phyloP scores from a whole-genome alignment of 2,113 vertebrate species.

The Thunnus thynnus region DNA sequence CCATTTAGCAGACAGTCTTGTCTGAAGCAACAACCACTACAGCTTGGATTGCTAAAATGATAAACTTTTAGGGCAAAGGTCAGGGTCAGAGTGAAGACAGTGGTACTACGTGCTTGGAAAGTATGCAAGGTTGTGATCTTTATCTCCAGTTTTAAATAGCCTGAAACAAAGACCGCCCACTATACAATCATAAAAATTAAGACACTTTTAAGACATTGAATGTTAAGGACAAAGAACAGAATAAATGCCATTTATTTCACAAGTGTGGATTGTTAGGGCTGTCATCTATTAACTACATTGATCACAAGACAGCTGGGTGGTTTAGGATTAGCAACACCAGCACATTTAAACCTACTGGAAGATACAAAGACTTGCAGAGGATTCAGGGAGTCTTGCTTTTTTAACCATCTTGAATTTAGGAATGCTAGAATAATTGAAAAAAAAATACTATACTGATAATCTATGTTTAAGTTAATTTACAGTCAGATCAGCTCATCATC shows the following conservation, averaged over 20 bases:
- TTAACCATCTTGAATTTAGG: neutral
- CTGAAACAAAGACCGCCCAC: neutral
- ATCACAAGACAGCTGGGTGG: slow-evolving; percentile 15
- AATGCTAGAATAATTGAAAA: neutral
- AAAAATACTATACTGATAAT: no score
- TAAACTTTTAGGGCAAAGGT: slow-evolving; percentile 16
- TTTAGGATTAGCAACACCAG: slow-evolving; percentile 4
- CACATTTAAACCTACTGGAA: neutral
- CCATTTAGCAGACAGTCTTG: slow-evolving; percentile 7
- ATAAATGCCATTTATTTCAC: neutral
- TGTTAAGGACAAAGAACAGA: neutral
- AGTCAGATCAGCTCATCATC: neutral
- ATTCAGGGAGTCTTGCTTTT: neutral
- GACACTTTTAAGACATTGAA: neutral
- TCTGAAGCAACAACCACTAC: slow-evolving; percentile 1
- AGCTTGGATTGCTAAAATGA: neutral
- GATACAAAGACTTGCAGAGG: neutral
- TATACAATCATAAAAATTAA: neutral
- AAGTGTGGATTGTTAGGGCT: neutral
- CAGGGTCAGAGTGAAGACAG: slow-evolving; percentile 5
- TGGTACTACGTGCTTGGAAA: neutral
- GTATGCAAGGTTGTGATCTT: neutral
- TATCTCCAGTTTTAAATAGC: neutral
- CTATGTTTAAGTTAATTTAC: neutral
- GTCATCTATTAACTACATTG: neutral